phyloP scores from a whole-genome alignment of 1,140 invertebrate species.

The Steinernema feltiae region DNA sequence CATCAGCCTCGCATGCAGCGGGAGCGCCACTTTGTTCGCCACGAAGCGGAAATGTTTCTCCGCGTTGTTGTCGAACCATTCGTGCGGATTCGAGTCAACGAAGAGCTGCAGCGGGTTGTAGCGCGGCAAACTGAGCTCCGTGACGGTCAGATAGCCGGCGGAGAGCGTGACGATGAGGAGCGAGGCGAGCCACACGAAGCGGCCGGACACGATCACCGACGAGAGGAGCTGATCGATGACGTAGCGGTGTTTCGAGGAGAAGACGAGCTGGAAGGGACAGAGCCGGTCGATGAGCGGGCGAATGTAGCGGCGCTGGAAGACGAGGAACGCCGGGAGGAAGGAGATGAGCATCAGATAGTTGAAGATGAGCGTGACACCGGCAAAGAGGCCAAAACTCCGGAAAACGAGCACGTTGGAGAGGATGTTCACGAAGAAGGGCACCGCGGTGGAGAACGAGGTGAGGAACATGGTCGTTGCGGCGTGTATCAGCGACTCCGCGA shows the following conservation, averaged over 20 bases:
- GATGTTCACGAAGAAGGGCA: constrained; percentile 54
- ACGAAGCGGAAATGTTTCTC: constrained; percentile 51
- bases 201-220: constrained; percentile 42
- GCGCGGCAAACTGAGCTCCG: constrained; percentile 46
- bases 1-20: constrained; percentile 40
- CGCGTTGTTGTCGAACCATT: constrained; percentile 57
- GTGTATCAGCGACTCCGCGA: constrained; percentile 26
- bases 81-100: constrained; percentile 42
- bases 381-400: constrained; percentile 54
- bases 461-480: constrained; percentile 54
- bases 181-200: constrained; percentile 46
- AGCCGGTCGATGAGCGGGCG: constrained; percentile 27
- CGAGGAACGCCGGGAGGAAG: constrained; percentile 49
- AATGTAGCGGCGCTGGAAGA: constrained; percentile 43
- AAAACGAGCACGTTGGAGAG: constrained; percentile 54
- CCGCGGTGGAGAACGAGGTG: constrained; percentile 54
- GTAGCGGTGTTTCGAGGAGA: constrained; percentile 15
- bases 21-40: constrained; percentile 42
- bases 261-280: constrained; percentile 9
- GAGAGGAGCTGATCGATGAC: constrained; percentile 40
- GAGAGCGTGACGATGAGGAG: constrained; percentile 34
- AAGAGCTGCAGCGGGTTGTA: constrained; percentile 57
- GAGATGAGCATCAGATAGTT: constrained; percentile 55
- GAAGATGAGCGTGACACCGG: constrained; percentile 50
- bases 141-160: constrained; percentile 32